Evolutionary conservation across 2,888 invertebrate genomes (phyloP).

Genomic region (Xestobium rufovillosum): DNA sequence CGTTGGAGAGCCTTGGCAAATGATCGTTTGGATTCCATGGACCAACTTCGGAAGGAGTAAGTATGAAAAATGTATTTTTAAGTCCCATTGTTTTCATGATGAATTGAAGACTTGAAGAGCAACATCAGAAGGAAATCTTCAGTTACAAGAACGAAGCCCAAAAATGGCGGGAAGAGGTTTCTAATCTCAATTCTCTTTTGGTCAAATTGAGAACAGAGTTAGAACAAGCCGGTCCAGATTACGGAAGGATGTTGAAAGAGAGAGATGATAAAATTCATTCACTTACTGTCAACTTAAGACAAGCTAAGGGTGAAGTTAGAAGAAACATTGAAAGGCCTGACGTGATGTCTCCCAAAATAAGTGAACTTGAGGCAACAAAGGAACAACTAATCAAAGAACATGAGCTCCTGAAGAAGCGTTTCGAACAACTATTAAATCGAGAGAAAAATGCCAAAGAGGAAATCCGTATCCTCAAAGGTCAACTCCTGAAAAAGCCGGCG

Average conservation of each 20-base stretch:
- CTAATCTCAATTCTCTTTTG: constrained; percentile 40
- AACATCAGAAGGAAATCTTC: constrained; percentile 55
- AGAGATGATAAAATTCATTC: constrained; percentile 46
- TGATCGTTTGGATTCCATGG: constrained; percentile 59
- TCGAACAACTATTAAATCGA: constrained; percentile 45
- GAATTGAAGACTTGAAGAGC: constrained; percentile 48
- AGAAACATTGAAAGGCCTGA: constrained; percentile 25
- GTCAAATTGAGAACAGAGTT: constrained; percentile 40
- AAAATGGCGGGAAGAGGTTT: constrained; percentile 54
- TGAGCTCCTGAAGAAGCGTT: constrained; percentile 43
- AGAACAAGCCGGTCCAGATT: constrained; percentile 36
- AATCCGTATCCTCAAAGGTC: constrained; percentile 41
- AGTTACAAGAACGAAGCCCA: constrained; percentile 57
- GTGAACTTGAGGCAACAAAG: constrained; percentile 31
- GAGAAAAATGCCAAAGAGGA: constrained; percentile 48
- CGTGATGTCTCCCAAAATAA: constrained; percentile 24
- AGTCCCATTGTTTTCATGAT: constrained; percentile 3
- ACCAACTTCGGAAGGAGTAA: constrained; percentile 41
- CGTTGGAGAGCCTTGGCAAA: constrained; percentile 62
- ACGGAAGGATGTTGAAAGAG: constrained; percentile 37
- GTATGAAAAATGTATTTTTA: constrained; percentile 6
- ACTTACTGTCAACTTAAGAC: constrained; percentile 38
- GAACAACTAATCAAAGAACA: constrained; percentile 37
- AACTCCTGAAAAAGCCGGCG: constrained; percentile 38
- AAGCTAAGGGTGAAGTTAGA: constrained; percentile 33